Evolutionary conservation across 2,113 vertebrate species (phyloP).

Genomic region (Tenrec ecaudatus): DNA sequence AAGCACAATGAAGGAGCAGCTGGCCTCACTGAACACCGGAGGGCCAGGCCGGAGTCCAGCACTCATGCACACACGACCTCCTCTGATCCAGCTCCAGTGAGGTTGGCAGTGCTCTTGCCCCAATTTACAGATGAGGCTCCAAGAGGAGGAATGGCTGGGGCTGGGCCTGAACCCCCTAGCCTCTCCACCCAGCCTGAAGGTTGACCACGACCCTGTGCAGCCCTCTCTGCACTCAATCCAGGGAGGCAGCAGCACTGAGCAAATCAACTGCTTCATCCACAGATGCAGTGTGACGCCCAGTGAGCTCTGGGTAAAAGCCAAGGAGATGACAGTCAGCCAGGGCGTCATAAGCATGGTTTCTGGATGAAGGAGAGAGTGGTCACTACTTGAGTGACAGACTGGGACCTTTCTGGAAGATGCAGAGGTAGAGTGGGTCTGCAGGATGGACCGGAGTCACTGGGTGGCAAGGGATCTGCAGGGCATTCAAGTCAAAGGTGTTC

Average conservation of each 20-base stretch:
- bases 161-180: not conserved
- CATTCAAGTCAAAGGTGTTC: not conserved
- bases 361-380: not conserved
- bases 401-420: conserved; percentile 13
- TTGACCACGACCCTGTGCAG: not conserved
- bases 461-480: not conserved
- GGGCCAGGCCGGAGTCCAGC: not conserved
- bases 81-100: not conserved
- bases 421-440: not conserved
- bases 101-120: not conserved
- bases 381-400: not conserved
- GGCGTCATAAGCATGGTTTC: conserved; percentile 23
- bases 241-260: conserved; percentile 6
- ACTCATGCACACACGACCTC: not conserved
- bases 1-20: not conserved
- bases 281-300: conserved; percentile 2
- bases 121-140: not conserved
- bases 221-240: not conserved
- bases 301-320: not conserved
- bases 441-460: not conserved
- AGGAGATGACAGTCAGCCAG: not conserved
- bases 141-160: not conserved
- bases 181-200: not conserved
- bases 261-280: not conserved
- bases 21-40: not conserved